These are phyloP conservation scores for Quadriops clusia DNA, from an alignment of 2,888 invertebrate species.

Conservation along the genomic window DNA sequence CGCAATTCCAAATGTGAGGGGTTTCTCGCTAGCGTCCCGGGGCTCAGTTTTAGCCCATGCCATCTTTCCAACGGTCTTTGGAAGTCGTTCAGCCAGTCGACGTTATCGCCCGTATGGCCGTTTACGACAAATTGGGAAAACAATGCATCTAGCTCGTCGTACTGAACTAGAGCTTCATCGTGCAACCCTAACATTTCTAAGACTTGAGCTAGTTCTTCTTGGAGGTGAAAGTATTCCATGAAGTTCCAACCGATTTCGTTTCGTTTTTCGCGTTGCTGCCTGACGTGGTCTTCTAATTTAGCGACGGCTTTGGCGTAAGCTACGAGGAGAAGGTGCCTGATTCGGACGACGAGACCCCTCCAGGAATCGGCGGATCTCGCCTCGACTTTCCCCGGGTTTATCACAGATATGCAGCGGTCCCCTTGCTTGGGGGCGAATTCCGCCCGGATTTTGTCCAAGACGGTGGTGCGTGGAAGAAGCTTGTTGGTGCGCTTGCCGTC, in stretches of 20 bases:
- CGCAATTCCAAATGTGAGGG: conserved; percentile 76
- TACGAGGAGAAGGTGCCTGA: conserved; percentile 70
- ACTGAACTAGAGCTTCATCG: conserved; percentile 91
- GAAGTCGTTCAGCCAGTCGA: conserved; percentile 73
- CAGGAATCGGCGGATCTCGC: conserved; percentile 84
- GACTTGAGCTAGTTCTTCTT: conserved; percentile 93
- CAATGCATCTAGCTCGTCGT: conserved; percentile 92
- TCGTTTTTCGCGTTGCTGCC: conserved; percentile 79
- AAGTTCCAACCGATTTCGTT: conserved; percentile 91
- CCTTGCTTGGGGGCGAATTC: conserved; percentile 88
- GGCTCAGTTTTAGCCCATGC: conserved; percentile 65
- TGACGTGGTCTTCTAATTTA: conserved; percentile 80
- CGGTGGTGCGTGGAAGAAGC: conserved; percentile 80
- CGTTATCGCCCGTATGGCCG: conserved; percentile 78
- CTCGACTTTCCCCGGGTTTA: conserved; percentile 84
- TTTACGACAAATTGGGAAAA: conserved; percentile 94
- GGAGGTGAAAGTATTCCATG: conserved; percentile 82
- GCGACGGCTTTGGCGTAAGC: conserved; percentile 79
- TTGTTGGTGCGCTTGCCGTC: conserved; percentile 88
- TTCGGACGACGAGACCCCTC: conserved; percentile 70
- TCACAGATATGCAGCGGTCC: conserved; percentile 76
- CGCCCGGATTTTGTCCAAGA: conserved; percentile 85
- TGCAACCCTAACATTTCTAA: conserved; percentile 87
- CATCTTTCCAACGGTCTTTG: conserved; percentile 69
- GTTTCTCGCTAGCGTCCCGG: conserved; percentile 50